Conservation (phyloP, 2,797 vertebrate species). For the Enteromius thamalakanensis region DNA sequence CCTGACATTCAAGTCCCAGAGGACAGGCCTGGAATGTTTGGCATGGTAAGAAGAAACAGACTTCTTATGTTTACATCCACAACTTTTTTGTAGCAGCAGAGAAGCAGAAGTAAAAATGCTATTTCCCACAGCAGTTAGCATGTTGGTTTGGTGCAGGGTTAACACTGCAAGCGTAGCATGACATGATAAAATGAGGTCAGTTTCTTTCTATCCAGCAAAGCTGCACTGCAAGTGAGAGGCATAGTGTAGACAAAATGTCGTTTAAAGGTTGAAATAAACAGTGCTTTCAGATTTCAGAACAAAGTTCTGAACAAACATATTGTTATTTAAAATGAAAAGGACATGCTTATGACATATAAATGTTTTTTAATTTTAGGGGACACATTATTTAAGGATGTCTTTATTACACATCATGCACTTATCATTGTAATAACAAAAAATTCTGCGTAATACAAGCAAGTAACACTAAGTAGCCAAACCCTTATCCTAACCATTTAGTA, state of each 20-base stretch:
- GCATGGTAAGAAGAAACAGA: conserved; percentile 84
- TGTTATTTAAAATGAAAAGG: neutral
- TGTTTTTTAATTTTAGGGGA: neutral
- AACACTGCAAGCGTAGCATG: neutral
- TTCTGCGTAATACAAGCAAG: no score
- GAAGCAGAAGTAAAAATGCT: neutral
- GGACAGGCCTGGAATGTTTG: conserved; percentile 90
- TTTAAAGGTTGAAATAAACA: neutral
- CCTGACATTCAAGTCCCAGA: conserved; percentile 90
- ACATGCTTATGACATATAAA: neutral
- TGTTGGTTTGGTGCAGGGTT: neutral
- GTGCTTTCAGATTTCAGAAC: no score
- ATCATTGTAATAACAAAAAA: no score
- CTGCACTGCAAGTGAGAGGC: neutral
- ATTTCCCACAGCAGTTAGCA: neutral
- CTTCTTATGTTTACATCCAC: neutral
- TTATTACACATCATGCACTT: neutral
- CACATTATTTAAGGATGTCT: neutral
- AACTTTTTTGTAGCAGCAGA: neutral
- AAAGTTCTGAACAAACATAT: neutral
- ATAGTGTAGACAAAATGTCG: neutral
- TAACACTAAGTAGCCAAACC: no score
- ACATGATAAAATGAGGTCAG: neutral
- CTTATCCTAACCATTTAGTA: no score
- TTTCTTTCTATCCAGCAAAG: neutral